phyloP scores from a whole-genome alignment of 2,888 invertebrate species.

The Plebejus anna region DNA sequence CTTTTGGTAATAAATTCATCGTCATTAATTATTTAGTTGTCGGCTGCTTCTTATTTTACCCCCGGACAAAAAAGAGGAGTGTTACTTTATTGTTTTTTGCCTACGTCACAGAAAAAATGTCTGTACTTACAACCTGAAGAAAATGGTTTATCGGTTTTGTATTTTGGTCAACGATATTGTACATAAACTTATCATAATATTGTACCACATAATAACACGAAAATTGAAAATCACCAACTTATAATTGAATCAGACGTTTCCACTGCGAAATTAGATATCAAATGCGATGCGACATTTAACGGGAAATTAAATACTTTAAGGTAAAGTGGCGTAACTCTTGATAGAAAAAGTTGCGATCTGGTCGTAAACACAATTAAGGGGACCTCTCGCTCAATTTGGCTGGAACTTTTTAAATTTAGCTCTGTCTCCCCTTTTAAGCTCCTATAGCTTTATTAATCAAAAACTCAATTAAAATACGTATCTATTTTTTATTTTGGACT shows the following conservation, averaged over 20 bases:
- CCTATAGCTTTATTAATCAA: conserved; percentile 56
- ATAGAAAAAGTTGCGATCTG: conserved; percentile 66
- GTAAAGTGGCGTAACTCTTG: conserved; percentile 37
- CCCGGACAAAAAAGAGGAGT: no score
- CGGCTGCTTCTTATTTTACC: no score
- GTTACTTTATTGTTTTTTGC: no score
- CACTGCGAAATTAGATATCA: conserved; percentile 29
- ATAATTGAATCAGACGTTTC: conserved; percentile 25
- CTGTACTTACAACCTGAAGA: neutral
- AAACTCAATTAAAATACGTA: conserved; percentile 41
- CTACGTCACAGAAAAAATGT: no score
- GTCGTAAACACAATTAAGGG: conserved; percentile 70
- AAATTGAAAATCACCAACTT: neutral
- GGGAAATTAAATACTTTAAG: conserved; percentile 38
- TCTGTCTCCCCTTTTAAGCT: conserved; percentile 44
- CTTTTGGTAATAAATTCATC: no score
- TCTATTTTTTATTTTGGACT: conserved; percentile 27
- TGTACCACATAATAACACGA: neutral
- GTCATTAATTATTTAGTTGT: no score
- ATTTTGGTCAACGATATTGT: neutral
- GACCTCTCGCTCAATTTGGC: conserved; percentile 54
- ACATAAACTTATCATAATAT: neutral
- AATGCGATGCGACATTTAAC: conserved; percentile 38
- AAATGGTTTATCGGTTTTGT: neutral
- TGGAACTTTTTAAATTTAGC: conserved; percentile 56